Percentiles rank a stretch among this genome's conserved stretches.
These are phyloP conservation scores for Chironomus striatipennis DNA, from an alignment of 1,140 invertebrate genomes.

Conservation along the genomic window DNA sequence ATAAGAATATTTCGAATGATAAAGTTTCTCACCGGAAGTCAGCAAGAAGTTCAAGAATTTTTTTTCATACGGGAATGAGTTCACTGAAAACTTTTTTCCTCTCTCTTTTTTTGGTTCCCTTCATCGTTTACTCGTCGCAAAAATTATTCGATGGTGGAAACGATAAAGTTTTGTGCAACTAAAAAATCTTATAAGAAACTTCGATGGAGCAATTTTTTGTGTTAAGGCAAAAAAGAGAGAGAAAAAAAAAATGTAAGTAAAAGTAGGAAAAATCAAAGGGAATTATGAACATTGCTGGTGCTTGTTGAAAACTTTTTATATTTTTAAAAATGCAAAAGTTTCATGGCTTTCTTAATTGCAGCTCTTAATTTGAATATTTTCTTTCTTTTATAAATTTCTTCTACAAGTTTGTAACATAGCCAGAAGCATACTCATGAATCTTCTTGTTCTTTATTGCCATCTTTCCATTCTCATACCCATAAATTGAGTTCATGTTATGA, in stretches of 20 bases:
- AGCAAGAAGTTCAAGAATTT: conserved; percentile 13
- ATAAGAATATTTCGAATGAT: neutral
- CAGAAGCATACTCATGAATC: neutral
- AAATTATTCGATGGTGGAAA: conserved; percentile 7
- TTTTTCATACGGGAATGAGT: neutral
- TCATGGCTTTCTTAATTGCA: conserved; percentile 13
- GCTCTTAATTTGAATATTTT: conserved; percentile 3
- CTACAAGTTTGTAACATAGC: neutral
- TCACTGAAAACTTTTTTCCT: conserved; percentile 2
- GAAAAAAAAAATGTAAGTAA: neutral
- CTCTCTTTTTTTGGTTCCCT: no score
- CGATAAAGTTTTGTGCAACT: conserved; percentile 12
- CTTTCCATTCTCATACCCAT: neutral
- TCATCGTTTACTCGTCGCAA: neutral
- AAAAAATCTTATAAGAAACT: conserved; percentile 6
- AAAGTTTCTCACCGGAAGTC: conserved; percentile 11
- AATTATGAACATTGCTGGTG: conserved; percentile 8
- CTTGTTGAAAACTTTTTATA: neutral
- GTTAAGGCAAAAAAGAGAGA: neutral
- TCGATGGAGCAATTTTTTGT: neutral
- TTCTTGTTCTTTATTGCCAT: neutral
- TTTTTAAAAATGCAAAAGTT: neutral
- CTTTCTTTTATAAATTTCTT: neutral
- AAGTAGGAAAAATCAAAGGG: conserved; percentile 10
- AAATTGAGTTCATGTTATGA: conserved; percentile 9